Evolutionary conservation across 2,888 invertebrate genomes (phyloP).

Genomic region (Beris chalybata): DNA sequence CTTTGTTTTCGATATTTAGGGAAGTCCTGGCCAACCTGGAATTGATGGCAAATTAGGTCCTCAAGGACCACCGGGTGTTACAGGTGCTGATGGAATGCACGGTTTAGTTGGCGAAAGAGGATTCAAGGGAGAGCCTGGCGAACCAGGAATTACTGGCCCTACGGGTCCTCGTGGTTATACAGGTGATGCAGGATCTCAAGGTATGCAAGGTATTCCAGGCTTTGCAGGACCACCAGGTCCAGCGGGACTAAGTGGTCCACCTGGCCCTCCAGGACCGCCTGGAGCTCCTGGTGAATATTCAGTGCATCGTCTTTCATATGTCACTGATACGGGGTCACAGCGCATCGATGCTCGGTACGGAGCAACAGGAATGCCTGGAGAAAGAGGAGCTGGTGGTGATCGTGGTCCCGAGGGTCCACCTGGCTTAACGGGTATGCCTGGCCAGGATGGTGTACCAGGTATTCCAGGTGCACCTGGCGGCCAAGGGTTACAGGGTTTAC

Average conservation of each 20-base stretch:
- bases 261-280: conserved; percentile 45
- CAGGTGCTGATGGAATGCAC: conserved; percentile 69
- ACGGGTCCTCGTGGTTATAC: conserved; percentile 68
- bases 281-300: conserved; percentile 9
- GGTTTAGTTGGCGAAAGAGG: conserved; percentile 57
- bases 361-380: conserved; percentile 48
- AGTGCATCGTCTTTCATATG: neutral
- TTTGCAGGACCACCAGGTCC: conserved; percentile 61
- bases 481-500: conserved; percentile 66
- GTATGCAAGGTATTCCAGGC: conserved; percentile 59
- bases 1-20: conserved; percentile 26
- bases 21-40: conserved; percentile 59
- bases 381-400: conserved; percentile 53
- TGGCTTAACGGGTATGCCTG: conserved; percentile 63
- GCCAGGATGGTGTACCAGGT: conserved; percentile 62
- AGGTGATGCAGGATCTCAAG: conserved; percentile 20
- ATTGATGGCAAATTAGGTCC: conserved; percentile 63
- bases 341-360: conserved; percentile 49
- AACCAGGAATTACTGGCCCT: conserved; percentile 70
- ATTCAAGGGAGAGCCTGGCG: conserved; percentile 73
- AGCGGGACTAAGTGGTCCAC: conserved; percentile 56
- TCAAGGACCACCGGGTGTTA: conserved; percentile 72
- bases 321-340: conserved; percentile 29
- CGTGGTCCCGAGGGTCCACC: conserved; percentile 61
- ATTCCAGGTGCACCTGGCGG: conserved; percentile 59